Base-by-base conservation (phyloP, 2,113 vertebrate genomes). In the Dromaius novaehollandiae region DNA sequence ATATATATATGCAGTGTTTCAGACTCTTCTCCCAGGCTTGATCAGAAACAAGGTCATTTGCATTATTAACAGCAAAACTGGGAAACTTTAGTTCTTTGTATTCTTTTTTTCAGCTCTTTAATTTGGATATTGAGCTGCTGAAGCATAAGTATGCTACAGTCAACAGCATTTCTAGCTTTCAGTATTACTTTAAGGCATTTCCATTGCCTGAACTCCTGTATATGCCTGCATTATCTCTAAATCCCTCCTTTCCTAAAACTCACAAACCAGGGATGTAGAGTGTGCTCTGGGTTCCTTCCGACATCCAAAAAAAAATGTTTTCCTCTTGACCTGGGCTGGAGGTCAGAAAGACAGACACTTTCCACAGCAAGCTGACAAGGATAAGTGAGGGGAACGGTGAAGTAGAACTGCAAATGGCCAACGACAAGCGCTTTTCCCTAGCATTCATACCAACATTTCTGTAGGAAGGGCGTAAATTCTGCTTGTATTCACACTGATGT, bases 91-190 rank as follows among this genome's bases (percentile, higher is more conserved):
- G 13, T 55, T 14, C 86, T 80, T 15, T 58, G 9, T 55, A 15
- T 16, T 48, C 20, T n/a, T 0, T 6, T 40, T 42, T 34, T 0
- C 1, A 1, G 0, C 24, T 75, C 78, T 82, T 83, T 13, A 26
- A 12, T 48, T 92, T 89, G 24, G 17, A 28, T 36, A 40, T 13
- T 61, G 68, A 75, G 64, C 20, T 89, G 34, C 60, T 75, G 86
- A 88, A 79, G 28, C 21, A 79, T 63, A 64, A 46, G 58, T 36
- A 7, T 81, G 40, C 38, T 36, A 28, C 19, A 70, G 64, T 25
- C 74, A 66, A 61, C 14, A 65, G 13, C 11, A 24, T 61, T 95
- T 81, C 30, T 11, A n/a, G 61, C 14, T 82, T 80, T 82, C 32
- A 11, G 0, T 32, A 90, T 86, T 73, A 73, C 32, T 69, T 76